phyloP scores from a whole-genome alignment of 2,888 invertebrate genomes.

The Sphaerophoria rueppellii region DNA sequence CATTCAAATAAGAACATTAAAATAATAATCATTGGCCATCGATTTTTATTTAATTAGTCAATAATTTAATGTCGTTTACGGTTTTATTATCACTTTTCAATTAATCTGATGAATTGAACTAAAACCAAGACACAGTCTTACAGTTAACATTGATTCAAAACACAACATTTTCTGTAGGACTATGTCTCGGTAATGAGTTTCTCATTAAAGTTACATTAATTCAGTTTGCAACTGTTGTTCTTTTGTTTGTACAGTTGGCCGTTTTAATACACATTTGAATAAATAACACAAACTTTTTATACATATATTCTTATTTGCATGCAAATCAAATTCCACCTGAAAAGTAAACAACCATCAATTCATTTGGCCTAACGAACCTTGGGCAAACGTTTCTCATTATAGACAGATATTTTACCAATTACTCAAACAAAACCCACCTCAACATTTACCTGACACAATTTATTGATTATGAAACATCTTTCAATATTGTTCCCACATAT shows the following conservation, averaged over 20 bases:
- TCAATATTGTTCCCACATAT: slow-evolving; percentile 21
- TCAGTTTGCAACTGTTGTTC: slow-evolving; percentile 1
- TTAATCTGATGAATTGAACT: slow-evolving; percentile 75
- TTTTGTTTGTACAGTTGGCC: neutral
- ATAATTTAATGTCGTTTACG: neutral
- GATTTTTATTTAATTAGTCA: neutral
- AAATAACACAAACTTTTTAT: slow-evolving; percentile 4
- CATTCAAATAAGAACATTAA: too few species aligned
- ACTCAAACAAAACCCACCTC: slow-evolving; percentile 3
- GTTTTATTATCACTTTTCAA: neutral
- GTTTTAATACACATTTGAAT: slow-evolving; percentile 4
- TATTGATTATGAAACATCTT: slow-evolving; percentile 38
- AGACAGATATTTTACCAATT: slow-evolving; percentile 15
- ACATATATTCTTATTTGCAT: slow-evolving; percentile 9
- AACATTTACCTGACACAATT: slow-evolving; percentile 9
- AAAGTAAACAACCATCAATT: neutral
- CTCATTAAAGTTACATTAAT: slow-evolving; percentile 22
- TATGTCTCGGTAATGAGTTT: slow-evolving; percentile 81
- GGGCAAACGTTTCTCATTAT: slow-evolving; percentile 2
- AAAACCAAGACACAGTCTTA: slow-evolving; percentile 83
- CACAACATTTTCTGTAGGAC: slow-evolving; percentile 83
- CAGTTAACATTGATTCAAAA: slow-evolving; percentile 82
- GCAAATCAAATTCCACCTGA: slow-evolving; percentile 8
- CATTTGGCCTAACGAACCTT: slow-evolving; percentile 17
- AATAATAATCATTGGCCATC: too few species aligned